phyloP scores from a whole-genome alignment of 2,797 vertebrate species.

The Tangara arthus region DNA sequence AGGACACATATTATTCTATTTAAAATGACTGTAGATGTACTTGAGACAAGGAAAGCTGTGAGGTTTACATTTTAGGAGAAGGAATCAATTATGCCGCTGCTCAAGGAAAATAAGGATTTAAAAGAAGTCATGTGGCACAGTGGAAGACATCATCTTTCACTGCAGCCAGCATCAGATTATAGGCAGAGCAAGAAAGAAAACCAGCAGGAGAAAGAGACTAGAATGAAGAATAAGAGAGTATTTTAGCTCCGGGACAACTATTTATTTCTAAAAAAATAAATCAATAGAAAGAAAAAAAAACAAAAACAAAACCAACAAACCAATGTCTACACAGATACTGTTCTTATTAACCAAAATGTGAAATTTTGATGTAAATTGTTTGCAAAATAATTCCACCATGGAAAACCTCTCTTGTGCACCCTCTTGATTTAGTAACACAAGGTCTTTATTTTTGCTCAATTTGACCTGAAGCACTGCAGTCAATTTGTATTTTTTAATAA shows the following conservation, averaged over 20 bases:
- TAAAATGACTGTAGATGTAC: background rate
- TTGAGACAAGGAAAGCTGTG: background rate
- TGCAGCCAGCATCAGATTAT: background rate
- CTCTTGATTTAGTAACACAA: background rate
- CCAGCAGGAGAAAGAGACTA: background rate
- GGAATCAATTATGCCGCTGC: background rate
- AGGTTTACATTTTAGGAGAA: background rate
- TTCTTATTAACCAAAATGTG: background rate
- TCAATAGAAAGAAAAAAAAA: background rate
- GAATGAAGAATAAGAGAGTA: background rate
- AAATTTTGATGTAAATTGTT: background rate
- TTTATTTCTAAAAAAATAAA: background rate
- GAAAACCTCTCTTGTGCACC: background rate
- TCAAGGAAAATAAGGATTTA: background rate
- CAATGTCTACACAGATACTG: background rate
- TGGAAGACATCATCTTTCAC: background rate
- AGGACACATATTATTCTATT: background rate
- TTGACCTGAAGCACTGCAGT: background rate
- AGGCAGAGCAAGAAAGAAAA: background rate
- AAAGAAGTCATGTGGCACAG: background rate
- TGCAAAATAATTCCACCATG: background rate
- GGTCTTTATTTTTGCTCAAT: background rate
- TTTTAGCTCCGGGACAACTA: background rate
- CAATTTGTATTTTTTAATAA: background rate
- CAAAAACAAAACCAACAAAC: background rate